These are phyloP conservation scores for Aplysina aerophoba DNA, from an alignment of 37 sponge, comb jelly and placozoan genomes.

Conservation along the genomic window DNA sequence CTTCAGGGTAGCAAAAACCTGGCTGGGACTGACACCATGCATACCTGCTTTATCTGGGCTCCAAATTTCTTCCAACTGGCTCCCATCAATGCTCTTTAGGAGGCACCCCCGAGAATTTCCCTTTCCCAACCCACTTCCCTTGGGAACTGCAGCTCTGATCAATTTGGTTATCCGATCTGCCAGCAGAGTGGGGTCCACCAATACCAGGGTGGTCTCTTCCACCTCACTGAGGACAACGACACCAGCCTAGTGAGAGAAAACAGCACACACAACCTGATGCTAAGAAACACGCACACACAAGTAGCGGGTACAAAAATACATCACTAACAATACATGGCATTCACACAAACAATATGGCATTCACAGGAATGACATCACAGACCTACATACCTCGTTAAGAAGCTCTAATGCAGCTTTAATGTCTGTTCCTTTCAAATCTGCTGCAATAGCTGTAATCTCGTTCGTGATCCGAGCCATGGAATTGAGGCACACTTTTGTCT, in stretches of 20 bases:
- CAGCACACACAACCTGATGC: neutral
- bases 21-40: neutral
- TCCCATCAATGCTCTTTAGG: too few relatives aligned
- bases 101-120: neutral
- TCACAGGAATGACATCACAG: conserved; percentile 33
- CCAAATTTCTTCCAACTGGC: too few relatives aligned
- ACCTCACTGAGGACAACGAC: neutral
- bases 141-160: neutral
- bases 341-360: conserved; percentile 19
- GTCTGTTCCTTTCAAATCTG: conserved; percentile 11
- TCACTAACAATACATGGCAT: too few relatives aligned
- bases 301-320: too few relatives aligned
- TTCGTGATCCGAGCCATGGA: neutral
- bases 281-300: too few relatives aligned
- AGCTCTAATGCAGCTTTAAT: conserved; percentile 48
- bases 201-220: neutral
- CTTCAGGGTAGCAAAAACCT: neutral
- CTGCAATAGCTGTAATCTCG: neutral
- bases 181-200: neutral
- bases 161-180: neutral
- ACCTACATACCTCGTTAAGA: conserved; percentile 62
- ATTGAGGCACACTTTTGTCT: neutral
- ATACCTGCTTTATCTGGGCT: too few relatives aligned
- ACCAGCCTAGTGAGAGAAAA: neutral
- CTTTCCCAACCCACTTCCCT: neutral